Conservation (phyloP, 2,113 vertebrate genomes). For the Chionis minor region DNA sequence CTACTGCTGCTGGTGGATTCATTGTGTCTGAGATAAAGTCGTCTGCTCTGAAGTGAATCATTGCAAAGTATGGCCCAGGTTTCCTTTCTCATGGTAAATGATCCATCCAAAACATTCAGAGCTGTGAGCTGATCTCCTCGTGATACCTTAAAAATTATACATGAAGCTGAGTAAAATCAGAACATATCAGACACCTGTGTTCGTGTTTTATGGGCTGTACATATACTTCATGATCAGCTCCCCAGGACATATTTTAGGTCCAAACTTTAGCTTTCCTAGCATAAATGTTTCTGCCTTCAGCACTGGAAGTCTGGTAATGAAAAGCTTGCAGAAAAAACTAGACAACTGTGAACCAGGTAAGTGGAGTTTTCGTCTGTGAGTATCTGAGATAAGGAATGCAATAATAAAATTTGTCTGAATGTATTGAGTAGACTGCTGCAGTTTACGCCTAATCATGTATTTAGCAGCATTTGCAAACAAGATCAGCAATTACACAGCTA, state of each 20-base stretch:
- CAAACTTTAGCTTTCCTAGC: background rate
- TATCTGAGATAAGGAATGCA: background rate
- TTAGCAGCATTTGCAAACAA: constrained; percentile 39
- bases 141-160: background rate
- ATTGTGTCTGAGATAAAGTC: background rate
- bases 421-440: background rate
- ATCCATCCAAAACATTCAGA: background rate
- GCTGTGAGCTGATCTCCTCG: background rate
- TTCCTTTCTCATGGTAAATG: background rate
- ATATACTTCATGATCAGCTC: background rate
- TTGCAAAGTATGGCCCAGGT: no score
- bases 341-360: background rate
- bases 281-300: background rate
- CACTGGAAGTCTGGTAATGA: background rate
- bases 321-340: background rate
- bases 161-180: background rate
- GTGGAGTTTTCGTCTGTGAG: background rate
- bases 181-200: accelerated
- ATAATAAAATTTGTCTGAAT: constrained; percentile 19
- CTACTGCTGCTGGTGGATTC: background rate
- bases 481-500: constrained; percentile 19
- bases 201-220: accelerated
- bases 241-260: no score
- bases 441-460: constrained; percentile 27
- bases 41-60: background rate